Base-by-base conservation (phyloP, 1,140 invertebrate genomes). In the Caenorhabditis inopinata region DNA sequence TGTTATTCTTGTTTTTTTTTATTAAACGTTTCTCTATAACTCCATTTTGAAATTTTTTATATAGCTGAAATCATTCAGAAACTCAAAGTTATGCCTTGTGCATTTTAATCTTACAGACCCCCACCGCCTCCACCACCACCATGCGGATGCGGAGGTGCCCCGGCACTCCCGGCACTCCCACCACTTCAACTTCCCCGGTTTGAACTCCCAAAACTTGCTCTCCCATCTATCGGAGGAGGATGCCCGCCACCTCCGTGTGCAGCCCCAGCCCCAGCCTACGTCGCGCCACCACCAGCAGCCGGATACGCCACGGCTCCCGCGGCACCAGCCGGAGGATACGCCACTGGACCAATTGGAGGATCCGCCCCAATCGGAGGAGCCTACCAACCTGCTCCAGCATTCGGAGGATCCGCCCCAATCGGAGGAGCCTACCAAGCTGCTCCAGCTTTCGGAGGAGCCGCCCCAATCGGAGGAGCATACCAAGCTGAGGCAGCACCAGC, bases 61-160 rank as follows among this genome's bases (percentile, higher is more conserved):
- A 42, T 42, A 42, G 38, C 38, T 7, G 38, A 42, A 42, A 42
- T 42, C 38, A 42, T n/a, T n/a, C n/a, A n/a, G 46, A 51, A 51
- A 51, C n/a, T 51, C 0, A 16, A 25, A 9, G 1, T 25, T 14
- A 51, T n/a, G 7, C 23, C 0, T 51, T 25, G 27, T 51, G 21
- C 3, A 14, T n/a, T 32, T 7, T 38, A 4, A 11, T 68, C 11
- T 42, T 62, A 0, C 53, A 68, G 58, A 21, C 58, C 58, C n/a
- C n/a, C n/a, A 68, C 58, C 58, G 38, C 58, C 58, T 18, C 58
- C 58, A 68, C 58, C 58, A 68, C 58, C 58, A 38, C 58, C 58
- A 68, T 68, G 58, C 58, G 58, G 58, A 68, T 68, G 58, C 32
- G 58, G 58, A 68, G 58, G n/a, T n/a, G n/a, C n/a, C n/a, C n/a